Conservation (phyloP, 2,888 invertebrate genomes). For the Andrena bicolor region DNA sequence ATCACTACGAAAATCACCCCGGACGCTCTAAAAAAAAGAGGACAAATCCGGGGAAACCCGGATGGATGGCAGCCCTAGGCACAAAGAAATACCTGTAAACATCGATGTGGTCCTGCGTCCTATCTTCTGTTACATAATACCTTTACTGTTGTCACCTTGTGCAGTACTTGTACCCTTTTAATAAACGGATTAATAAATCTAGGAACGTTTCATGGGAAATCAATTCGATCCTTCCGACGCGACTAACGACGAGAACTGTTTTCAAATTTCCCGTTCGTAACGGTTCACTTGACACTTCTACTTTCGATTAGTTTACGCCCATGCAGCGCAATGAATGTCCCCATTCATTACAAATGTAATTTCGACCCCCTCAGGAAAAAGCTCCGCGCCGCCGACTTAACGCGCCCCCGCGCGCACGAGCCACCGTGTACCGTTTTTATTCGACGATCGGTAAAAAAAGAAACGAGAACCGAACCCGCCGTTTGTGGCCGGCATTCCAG, state of each 20-base stretch:
- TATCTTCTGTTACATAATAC: no score
- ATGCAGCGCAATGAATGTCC: background rate
- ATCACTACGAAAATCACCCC: no score
- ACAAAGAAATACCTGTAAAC: no score
- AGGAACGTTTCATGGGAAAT: background rate
- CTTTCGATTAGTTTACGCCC: constrained; percentile 4
- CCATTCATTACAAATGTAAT: constrained; percentile 6
- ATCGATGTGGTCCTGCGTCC: no score
- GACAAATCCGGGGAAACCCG: no score
- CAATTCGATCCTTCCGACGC: background rate
- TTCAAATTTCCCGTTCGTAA: constrained; percentile 2
- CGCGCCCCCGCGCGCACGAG: background rate
- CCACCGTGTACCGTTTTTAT: background rate
- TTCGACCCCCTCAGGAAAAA: background rate
- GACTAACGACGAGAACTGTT: background rate
- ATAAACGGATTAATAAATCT: no score
- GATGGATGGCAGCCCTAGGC: no score
- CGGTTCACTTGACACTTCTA: background rate
- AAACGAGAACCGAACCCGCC: constrained; percentile 16
- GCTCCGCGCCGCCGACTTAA: background rate
- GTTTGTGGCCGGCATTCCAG: constrained; percentile 23
- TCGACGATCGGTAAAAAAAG: background rate
- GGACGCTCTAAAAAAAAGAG: no score
- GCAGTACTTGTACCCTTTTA: no score
- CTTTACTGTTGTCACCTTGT: no score